These are phyloP conservation scores for Cercopithecus mona DNA, from an alignment of 2,113 vertebrate genomes.

Conservation along the genomic window DNA sequence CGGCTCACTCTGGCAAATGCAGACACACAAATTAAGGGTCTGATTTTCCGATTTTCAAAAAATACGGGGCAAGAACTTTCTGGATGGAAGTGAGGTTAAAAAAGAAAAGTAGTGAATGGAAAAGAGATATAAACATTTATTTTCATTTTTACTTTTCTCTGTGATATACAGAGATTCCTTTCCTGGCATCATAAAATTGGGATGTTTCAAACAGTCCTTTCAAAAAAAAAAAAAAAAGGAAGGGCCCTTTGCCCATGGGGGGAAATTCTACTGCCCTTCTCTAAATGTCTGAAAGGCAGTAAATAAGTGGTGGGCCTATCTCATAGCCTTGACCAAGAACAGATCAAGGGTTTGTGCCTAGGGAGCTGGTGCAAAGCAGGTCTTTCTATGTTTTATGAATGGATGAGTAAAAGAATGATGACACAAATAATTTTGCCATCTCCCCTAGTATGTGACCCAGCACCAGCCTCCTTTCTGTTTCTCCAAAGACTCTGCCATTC, in stretches of 20 bases:
- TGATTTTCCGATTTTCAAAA: constrained; percentile 60
- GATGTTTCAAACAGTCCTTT: not conserved
- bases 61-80: constrained; percentile 45
- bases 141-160: not conserved
- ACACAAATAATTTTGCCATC: not conserved
- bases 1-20: not conserved
- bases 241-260: not conserved
- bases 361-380: not conserved
- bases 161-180: not conserved
- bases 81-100: constrained; percentile 35
- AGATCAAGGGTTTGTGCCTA: not conserved
- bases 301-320: not conserved
- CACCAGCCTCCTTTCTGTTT: not conserved
- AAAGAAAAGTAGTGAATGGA: not conserved
- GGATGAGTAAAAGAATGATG: not conserved
- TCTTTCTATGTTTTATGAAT: not conserved
- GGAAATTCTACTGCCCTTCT: not conserved
- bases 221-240: not conserved
- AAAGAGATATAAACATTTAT: not conserved
- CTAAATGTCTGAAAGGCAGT: not conserved
- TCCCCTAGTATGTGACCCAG: not conserved
- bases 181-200: not conserved
- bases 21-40: constrained; percentile 30
- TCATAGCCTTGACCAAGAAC: not conserved
- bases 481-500: not conserved